phyloP scores from a whole-genome alignment of 2,113 vertebrate genomes.

The Macquaria australasica region DNA sequence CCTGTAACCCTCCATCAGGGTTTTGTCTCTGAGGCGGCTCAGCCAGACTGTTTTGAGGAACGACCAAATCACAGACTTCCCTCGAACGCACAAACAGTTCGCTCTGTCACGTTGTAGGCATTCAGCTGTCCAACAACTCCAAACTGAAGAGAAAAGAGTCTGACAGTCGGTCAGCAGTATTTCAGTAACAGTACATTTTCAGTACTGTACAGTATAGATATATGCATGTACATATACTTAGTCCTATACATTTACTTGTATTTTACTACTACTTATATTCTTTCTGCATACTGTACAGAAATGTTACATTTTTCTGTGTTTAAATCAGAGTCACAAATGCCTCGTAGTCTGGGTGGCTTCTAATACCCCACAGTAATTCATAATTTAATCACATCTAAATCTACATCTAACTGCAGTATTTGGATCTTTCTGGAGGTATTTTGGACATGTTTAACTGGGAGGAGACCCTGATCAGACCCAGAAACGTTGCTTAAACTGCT shows the following conservation, averaged over 20 bases:
- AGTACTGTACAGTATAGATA: too few relatives aligned
- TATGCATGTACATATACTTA: neutral
- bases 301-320: too few relatives aligned
- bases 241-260: neutral
- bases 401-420: neutral
- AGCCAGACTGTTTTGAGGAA: slow-evolving; percentile 45
- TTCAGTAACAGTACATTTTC: neutral
- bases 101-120: neutral
- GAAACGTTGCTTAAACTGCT: neutral
- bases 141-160: neutral
- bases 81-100: neutral
- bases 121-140: neutral
- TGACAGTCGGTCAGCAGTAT: neutral
- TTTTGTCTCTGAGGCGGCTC: slow-evolving; percentile 3
- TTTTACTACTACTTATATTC: neutral
- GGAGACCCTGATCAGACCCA: neutral
- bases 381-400: too few relatives aligned
- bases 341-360: too few relatives aligned
- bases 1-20: slow-evolving; percentile 51
- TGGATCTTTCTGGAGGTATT: neutral
- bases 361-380: too few relatives aligned
- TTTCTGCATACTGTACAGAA: too few relatives aligned
- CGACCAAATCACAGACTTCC: slow-evolving; percentile 37
- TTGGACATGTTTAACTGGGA: neutral
- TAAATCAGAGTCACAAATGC: too few relatives aligned